Percentiles rank a stretch among this genome's conserved stretches.
phyloP scores from a whole-genome alignment of 2,888 invertebrate genomes.

The Heteropelma amictum region DNA sequence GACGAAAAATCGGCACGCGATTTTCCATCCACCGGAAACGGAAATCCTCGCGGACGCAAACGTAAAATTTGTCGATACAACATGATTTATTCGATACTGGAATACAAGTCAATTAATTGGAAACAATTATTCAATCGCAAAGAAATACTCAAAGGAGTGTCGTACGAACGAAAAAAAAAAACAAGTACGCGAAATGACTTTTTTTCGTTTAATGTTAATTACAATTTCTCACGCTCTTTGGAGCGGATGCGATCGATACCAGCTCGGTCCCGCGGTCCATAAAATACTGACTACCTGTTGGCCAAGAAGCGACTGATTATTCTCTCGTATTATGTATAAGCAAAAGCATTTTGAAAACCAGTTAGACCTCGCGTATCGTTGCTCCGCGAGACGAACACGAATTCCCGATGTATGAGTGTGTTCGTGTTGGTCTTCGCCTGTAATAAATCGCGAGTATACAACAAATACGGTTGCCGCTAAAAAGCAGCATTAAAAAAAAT shows the following conservation, averaged over 20 bases:
- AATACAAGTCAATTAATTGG: too few relatives aligned
- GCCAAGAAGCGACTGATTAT: constrained; percentile 1
- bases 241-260: not conserved
- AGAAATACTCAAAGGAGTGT: not conserved
- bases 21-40: constrained; percentile 19
- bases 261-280: constrained; percentile 49
- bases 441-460: too few relatives aligned
- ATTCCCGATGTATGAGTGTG: too few relatives aligned
- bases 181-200: too few relatives aligned
- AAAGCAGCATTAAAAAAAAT: too few relatives aligned
- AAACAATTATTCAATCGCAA: too few relatives aligned
- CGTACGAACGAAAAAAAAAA: too few relatives aligned
- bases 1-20: constrained; percentile 34
- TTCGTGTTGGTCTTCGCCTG: too few relatives aligned
- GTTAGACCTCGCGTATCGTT: constrained; percentile 54
- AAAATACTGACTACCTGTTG: constrained; percentile 40
- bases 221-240: too few relatives aligned
- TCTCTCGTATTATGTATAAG: constrained; percentile 14
- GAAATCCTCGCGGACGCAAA: not conserved
- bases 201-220: too few relatives aligned
- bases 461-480: too few relatives aligned
- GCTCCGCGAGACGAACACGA: too few relatives aligned
- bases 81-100: constrained; percentile 60
- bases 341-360: constrained; percentile 68
- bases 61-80: constrained; percentile 32